Conservation (phyloP, 37 sponge, comb jelly and placozoan species). For the Tethya wilhelma region DNA sequence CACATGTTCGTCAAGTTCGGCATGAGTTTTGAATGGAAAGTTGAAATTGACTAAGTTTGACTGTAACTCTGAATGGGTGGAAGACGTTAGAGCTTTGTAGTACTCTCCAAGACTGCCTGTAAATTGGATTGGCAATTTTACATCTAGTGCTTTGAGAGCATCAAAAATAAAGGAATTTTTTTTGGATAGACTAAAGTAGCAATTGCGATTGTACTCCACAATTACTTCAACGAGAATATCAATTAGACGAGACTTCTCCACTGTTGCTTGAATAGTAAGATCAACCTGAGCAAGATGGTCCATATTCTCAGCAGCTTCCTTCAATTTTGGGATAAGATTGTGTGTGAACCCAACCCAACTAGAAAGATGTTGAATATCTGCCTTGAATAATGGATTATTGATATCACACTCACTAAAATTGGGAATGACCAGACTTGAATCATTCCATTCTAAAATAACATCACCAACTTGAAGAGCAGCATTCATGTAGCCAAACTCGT, state of each 20-base stretch:
- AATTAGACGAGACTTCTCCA: not conserved
- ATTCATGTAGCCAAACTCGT: too few relatives aligned
- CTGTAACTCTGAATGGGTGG: not conserved
- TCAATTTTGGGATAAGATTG: not conserved
- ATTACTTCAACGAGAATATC: constrained; percentile 10
- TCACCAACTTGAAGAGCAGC: constrained; percentile 17
- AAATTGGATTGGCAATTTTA: not conserved
- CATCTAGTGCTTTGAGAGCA: not conserved
- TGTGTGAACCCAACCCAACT: not conserved
- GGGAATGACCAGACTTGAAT: constrained; percentile 7
- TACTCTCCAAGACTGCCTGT: not conserved
- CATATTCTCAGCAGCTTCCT: not conserved
- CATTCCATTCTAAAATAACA: constrained; percentile 6
- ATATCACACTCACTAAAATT: not conserved
- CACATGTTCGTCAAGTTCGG: not conserved
- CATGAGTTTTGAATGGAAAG: not conserved
- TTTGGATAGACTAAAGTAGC: not conserved
- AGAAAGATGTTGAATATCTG: not conserved
- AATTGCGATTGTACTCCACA: constrained; percentile 1
- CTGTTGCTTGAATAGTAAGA: not conserved
- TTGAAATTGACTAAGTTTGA: too few relatives aligned
- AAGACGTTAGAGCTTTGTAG: not conserved
- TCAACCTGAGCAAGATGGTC: not conserved
- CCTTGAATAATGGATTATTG: not conserved
- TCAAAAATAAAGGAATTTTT: constrained; percentile 5